These are phyloP conservation scores for Bugula neritina DNA, from an alignment of 2,888 invertebrate genomes.

Conservation along the genomic window DNA sequence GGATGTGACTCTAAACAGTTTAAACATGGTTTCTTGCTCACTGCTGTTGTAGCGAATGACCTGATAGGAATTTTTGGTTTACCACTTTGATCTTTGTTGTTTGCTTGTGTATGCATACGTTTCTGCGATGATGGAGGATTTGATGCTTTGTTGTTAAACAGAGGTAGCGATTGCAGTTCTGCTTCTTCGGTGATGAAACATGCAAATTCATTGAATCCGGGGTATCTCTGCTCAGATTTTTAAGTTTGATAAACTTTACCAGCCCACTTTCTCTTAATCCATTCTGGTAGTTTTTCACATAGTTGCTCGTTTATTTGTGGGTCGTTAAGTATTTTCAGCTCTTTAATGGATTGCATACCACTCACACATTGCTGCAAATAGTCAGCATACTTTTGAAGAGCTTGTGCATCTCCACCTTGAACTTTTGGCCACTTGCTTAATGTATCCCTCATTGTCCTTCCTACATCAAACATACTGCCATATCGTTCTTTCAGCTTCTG, in stretches of 20 bases:
- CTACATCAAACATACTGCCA: neutral
- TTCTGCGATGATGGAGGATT: too few relatives aligned
- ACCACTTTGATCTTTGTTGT: too few relatives aligned
- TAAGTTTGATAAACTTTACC: neutral
- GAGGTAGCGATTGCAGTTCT: neutral
- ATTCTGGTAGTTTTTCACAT: neutral
- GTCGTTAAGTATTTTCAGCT: neutral
- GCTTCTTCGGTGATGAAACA: neutral
- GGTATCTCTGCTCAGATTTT: neutral
- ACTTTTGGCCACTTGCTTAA: neutral
- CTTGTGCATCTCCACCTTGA: neutral
- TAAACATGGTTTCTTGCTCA: too few relatives aligned
- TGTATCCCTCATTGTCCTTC: neutral
- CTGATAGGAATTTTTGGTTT: too few relatives aligned
- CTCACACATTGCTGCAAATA: neutral
- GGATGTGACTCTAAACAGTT: too few relatives aligned
- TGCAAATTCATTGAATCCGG: neutral
- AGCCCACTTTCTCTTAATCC: neutral
- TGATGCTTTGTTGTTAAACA: neutral
- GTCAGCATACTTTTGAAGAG: constrained; percentile 3
- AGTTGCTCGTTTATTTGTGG: neutral
- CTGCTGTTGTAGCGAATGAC: too few relatives aligned
- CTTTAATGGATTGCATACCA: neutral
- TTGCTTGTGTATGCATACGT: too few relatives aligned
- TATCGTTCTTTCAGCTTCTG: neutral